Evolutionary conservation across 2,888 invertebrate species (phyloP), one percentile per base, ranked within the genome.

Genomic region (Rhagophthalmus giganteus): DNA sequence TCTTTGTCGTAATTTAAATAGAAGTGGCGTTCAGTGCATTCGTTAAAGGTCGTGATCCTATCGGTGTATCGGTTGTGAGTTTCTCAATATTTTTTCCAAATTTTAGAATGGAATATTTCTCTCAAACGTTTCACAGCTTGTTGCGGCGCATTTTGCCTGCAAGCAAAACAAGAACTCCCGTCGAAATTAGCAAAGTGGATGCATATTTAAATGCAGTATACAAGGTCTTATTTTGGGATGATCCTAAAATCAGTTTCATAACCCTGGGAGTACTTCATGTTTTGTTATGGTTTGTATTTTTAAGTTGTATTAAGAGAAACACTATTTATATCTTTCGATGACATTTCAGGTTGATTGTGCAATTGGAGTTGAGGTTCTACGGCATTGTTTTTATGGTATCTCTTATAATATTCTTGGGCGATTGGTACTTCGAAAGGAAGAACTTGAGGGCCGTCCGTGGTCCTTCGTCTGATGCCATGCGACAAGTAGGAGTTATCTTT

Each of bases 301-400:
- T 32, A 34, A n/a, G 26, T 27, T 27, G 13, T 53, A 11, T 32
- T 25, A 24, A 15, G 13, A 24, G 11, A 30, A 32, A 4, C 12
- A 1, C 41, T 48, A 30, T 24, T 39, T 49, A 26, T 40, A 46
- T 33, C 53, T 34, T 40, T 48, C n/a, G 16, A 37, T 61, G 44
- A 57, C 32, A 45, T 68, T 68, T 28, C 64, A 77, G 76, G 73
- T 55, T 73, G 32, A 59, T 74, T 42, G 62, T 73, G 42, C 67
- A 70, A 49, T 69, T 69, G 44, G 70, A 77, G 58, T 53, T 75
- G 55, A 62, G 71, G 63, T 63, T 78, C 64, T 68, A 76, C 68
- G 66, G 74, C 56, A 59, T 78, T 61, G 42, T 78, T 60, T 71
- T 77, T 70, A 46, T 69, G 12, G 48, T 63, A 5, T 48, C 69